Evolutionary conservation across 2,113 vertebrate genomes (phyloP).

Genomic region (Alexandromys fortis): DNA sequence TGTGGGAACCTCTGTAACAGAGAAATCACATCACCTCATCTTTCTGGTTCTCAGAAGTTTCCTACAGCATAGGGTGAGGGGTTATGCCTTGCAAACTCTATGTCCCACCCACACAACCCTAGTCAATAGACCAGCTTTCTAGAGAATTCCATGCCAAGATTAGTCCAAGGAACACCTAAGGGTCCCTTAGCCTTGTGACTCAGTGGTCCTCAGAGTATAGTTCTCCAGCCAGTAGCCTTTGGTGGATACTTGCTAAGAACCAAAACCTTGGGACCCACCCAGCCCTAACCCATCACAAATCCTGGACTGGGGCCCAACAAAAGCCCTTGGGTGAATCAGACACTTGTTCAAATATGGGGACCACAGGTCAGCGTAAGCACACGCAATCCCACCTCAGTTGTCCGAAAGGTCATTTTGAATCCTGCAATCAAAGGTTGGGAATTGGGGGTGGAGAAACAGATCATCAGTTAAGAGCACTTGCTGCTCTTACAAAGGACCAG

Average conservation of each 20-base stretch:
- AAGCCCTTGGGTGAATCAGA: neutral
- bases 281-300: neutral
- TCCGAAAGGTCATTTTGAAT: neutral
- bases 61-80: fast-evolving
- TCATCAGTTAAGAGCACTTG: neutral
- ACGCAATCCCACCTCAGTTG: neutral
- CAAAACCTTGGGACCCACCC: neutral
- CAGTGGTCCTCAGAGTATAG: neutral
- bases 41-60: neutral
- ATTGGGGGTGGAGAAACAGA: neutral
- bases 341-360: neutral
- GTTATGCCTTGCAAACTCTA: neutral
- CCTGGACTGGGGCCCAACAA: no score
- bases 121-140: neutral
- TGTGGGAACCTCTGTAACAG: fast-evolving
- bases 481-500: neutral
- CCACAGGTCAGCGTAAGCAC: neutral
- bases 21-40: neutral
- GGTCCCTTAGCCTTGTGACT: neutral
- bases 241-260: neutral
- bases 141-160: neutral
- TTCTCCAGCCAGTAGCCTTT: neutral
- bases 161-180: neutral
- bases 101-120: neutral
- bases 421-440: neutral